Evolutionary conservation across 2,888 invertebrate genomes (phyloP), one percentile per base, ranked within the genome.

Genomic region (Tryphoninae sp.): DNA sequence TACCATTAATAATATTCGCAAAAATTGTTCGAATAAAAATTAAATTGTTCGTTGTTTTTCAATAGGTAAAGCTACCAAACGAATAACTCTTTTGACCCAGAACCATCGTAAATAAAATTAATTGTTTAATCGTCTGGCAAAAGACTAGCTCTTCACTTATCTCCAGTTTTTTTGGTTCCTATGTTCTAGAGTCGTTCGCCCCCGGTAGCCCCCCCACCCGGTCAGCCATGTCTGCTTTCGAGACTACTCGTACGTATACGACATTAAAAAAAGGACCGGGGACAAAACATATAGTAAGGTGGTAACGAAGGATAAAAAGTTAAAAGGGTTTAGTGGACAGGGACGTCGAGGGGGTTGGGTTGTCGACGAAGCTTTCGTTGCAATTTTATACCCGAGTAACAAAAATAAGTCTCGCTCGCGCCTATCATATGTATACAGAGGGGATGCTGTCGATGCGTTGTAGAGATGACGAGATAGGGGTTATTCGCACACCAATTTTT

Each of bases 351-450:
- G 72, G n/a, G 23, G n/a, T 7, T 26, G 59, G 62, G 51, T 19
- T 55, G 58, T 65, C 13, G 13, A 9, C 45, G 71, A 65, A 58
- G 68, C 55, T 77, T 72, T 62, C 80, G 83, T 79, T 86, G 86
- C 86, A 86, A 87, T 86, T 87, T 87, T 86, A 85, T 85, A 85
- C 84, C 82, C 84, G 85, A 87, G 78, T 86, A 85, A 80, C 83
- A 87, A 87, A 85, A 84, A 71, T 82, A 81, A 64, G 69, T 74
- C 79, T 62, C 71, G 51, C 51, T 76, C 40, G 58, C 79, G 71
- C 49, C 58, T 75, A 45, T 62, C 33, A 71, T 65, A 16, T 79
- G 33, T 74, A 68, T 61, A 68, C 49, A 49, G 16, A 1, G 13
- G 23, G 19, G 13, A n/a, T 16, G 42, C 11, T 16, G 42, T 19